These are phyloP conservation scores for Cyprinodon brontotheroides DNA, from an alignment of 2,113 vertebrate genomes.

Conservation along the genomic window DNA sequence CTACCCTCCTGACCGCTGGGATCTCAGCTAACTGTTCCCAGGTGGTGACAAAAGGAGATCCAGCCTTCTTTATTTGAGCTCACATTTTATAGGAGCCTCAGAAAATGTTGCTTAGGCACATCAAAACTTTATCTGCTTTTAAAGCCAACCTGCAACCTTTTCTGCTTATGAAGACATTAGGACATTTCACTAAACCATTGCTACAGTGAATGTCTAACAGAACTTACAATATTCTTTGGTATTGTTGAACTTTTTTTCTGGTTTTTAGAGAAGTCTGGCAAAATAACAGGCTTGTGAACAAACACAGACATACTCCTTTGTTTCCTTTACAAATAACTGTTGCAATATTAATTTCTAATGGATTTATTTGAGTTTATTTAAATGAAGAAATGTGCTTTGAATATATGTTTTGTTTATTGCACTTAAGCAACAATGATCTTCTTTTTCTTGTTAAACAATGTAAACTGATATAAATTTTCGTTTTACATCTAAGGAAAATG, in stretches of 20 bases:
- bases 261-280: neutral
- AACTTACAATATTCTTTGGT: neutral
- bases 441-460: too few species aligned
- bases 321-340: neutral
- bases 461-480: too few species aligned
- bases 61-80: neutral
- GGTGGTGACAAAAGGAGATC: neutral
- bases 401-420: too few species aligned
- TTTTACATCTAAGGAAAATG: too few species aligned
- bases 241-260: neutral
- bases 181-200: neutral
- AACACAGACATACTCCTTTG: neutral
- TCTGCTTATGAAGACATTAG: neutral
- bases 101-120: neutral
- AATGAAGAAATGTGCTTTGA: neutral
- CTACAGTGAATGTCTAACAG: neutral
- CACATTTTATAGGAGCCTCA: neutral
- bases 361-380: neutral
- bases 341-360: neutral
- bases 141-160: neutral
- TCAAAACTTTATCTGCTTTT: neutral
- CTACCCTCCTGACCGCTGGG: neutral
- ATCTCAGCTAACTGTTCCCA: conserved; percentile 3
- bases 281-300: neutral
- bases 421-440: too few species aligned